These are phyloP conservation scores for Drosophila repletoides DNA, from an alignment of 1,140 invertebrate genomes.

Conservation along the genomic window DNA sequence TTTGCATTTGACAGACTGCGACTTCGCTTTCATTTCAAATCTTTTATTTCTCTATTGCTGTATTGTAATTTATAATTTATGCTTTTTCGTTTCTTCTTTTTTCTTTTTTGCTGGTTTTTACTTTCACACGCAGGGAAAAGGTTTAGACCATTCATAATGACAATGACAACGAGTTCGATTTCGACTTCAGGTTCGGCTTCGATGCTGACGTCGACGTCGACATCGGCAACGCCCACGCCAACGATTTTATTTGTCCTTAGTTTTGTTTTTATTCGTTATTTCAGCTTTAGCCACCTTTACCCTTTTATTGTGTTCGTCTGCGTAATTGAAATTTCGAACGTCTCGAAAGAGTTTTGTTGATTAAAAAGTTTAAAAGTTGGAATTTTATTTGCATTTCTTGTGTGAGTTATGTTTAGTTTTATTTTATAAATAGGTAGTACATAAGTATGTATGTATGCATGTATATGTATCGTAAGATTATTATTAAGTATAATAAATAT, in stretches of 20 bases:
- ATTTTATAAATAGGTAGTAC: slow-evolving; percentile 65
- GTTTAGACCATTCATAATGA: slow-evolving; percentile 21
- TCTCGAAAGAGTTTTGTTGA: slow-evolving; percentile 37
- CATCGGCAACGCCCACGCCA: slow-evolving; percentile 15
- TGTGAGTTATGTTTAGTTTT: slow-evolving; percentile 44
- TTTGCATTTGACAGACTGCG: slow-evolving; percentile 52
- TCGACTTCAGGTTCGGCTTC: too few relatives aligned
- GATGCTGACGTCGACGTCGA: slow-evolving; percentile 5
- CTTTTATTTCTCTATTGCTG: slow-evolving; percentile 52
- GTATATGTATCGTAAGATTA: slow-evolving; percentile 28
- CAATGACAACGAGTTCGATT: not conserved
- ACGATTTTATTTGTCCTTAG: slow-evolving; percentile 3
- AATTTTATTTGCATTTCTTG: slow-evolving; percentile 63
- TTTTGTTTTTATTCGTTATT: not conserved
- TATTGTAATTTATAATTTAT: slow-evolving; percentile 69
- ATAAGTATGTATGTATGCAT: slow-evolving; percentile 15
- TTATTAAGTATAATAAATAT: slow-evolving; percentile 65
- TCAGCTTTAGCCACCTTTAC: not conserved
- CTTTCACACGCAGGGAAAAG: slow-evolving; percentile 62
- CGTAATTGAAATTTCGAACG: slow-evolving; percentile 62
- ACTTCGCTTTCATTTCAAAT: slow-evolving; percentile 75
- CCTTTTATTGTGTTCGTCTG: slow-evolving; percentile 25
- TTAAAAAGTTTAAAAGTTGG: slow-evolving; percentile 62
- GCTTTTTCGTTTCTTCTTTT: slow-evolving; percentile 39
- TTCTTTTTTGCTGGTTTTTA: slow-evolving; percentile 42